phyloP scores from a whole-genome alignment of 2,113 vertebrate species.

The Anarrhichthys ocellatus region DNA sequence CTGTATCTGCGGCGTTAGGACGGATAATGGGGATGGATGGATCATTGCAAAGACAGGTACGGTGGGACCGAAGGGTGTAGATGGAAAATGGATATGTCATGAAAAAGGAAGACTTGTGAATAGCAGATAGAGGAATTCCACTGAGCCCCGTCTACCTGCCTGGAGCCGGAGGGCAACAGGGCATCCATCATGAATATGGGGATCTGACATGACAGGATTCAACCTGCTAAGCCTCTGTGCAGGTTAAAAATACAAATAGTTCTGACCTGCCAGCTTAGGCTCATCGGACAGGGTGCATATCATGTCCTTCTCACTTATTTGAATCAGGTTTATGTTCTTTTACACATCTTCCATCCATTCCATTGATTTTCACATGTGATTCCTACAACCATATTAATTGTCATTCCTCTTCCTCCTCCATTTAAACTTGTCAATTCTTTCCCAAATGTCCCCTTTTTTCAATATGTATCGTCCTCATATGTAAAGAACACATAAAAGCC shows the following conservation, averaged over 20 bases:
- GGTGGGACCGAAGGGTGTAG: conserved; percentile 22
- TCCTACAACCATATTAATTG: background rate
- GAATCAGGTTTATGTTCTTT: conserved; percentile 1
- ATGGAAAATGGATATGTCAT: conserved; percentile 52
- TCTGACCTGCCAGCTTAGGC: conserved; percentile 28
- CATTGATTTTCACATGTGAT: background rate
- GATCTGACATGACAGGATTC: conserved; percentile 51
- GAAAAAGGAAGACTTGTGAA: conserved; percentile 43
- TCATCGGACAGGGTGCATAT: conserved; percentile 1
- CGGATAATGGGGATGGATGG: conserved; percentile 61
- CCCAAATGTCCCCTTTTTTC: background rate
- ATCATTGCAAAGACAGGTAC: conserved; percentile 15
- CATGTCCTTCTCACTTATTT: background rate
- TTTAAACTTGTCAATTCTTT: background rate
- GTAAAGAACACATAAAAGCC: background rate
- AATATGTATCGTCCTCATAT: background rate
- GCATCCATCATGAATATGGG: conserved; percentile 56
- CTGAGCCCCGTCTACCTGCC: conserved; percentile 33
- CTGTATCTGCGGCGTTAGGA: conserved; percentile 45
- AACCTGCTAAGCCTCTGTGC: conserved; percentile 25
- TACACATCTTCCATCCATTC: background rate
- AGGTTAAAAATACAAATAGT: conserved; percentile 49
- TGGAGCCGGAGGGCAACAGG: conserved; percentile 59
- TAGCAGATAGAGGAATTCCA: conserved; percentile 45
- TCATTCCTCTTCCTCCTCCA: background rate